phyloP scores from a whole-genome alignment of 2,888 invertebrate species.

The Subacronicta megacephala region DNA sequence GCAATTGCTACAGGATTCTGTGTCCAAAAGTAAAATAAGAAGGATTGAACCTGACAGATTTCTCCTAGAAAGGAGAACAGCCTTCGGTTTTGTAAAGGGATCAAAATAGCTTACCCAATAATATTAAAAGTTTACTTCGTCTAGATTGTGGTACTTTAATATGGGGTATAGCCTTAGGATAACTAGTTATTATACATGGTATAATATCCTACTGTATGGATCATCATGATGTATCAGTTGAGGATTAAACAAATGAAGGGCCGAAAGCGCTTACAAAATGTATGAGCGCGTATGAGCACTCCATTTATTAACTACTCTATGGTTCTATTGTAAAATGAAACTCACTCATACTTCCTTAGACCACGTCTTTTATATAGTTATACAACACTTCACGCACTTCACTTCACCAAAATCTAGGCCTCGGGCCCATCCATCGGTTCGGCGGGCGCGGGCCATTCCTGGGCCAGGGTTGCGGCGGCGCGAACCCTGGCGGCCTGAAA shows the following conservation, averaged over 20 bases:
- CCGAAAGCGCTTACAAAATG: neutral
- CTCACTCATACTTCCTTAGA: conserved; percentile 38
- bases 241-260: conserved; percentile 17
- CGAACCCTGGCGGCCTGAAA: conserved; percentile 66
- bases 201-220: conserved; percentile 1
- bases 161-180: neutral
- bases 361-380: conserved; percentile 39
- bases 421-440: conserved; percentile 77
- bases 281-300: neutral
- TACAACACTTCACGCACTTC: conserved; percentile 52
- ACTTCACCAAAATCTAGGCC: conserved; percentile 84
- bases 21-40: neutral
- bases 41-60: too few species aligned
- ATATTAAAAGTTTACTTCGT: conserved; percentile 22
- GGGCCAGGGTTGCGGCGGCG: conserved; percentile 73
- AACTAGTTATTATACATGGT: conserved; percentile 15
- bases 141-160: neutral
- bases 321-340: conserved; percentile 48
- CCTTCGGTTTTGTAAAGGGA: conserved; percentile 16
- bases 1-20: neutral
- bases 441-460: conserved; percentile 77
- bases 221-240: conserved; percentile 9
- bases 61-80: neutral
- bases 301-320: conserved; percentile 7
- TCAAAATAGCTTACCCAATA: conserved; percentile 28